phyloP scores from a whole-genome alignment of 2,797 vertebrate species.

The Petrocephalus schoutedeni region DNA sequence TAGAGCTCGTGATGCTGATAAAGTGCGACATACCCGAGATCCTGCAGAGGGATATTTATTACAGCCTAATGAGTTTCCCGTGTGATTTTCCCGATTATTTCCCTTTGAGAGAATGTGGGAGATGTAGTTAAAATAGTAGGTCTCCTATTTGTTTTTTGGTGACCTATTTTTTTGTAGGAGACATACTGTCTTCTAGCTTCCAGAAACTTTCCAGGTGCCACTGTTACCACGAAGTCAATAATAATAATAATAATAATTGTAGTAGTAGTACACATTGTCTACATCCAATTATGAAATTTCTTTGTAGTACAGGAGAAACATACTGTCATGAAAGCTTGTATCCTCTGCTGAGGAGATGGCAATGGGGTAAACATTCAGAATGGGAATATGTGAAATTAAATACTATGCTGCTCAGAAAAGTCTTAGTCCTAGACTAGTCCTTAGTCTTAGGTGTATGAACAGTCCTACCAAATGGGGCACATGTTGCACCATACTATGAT shows the following conservation, averaged over 20 bases:
- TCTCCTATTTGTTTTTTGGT: not conserved
- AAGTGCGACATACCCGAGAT: not conserved
- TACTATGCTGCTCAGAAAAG: not conserved
- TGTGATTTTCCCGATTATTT: not conserved
- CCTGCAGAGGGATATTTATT: not conserved
- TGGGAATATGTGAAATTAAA: not conserved
- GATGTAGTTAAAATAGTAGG: not conserved
- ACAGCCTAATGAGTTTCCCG: not conserved
- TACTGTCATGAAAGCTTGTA: not conserved
- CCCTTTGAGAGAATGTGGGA: not conserved
- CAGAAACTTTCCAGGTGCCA: not conserved
- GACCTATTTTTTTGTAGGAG: not conserved
- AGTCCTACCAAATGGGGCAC: not conserved
- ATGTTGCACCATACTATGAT: not conserved
- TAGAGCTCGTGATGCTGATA: not conserved
- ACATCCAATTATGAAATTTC: not conserved
- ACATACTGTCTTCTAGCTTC: not conserved
- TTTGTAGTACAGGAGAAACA: not conserved
- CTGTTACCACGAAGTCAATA: not conserved
- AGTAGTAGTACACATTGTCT: not conserved
- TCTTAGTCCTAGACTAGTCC: not conserved
- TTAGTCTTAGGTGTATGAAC: not conserved
- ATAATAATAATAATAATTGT: not conserved
- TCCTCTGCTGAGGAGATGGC: not conserved
- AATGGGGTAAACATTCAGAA: not conserved